A percentile compares a stretch with the other conserved stretches of the same genome.
phyloP scores from a whole-genome alignment of 2,888 invertebrate species.

The Drosophila paracracens region DNA sequence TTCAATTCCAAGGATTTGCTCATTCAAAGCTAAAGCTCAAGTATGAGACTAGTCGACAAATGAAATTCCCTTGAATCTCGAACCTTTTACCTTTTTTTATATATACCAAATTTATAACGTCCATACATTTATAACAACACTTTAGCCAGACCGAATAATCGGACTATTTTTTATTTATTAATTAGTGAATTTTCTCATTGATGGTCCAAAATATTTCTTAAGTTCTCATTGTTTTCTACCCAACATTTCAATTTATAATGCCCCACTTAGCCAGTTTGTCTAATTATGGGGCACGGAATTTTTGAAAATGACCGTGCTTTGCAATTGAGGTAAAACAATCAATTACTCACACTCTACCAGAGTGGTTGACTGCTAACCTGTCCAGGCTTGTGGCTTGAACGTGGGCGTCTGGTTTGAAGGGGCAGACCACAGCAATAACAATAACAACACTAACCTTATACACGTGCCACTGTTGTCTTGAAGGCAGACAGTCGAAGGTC shows the following conservation, averaged over 20 bases:
- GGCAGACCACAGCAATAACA: slow-evolving; percentile 12
- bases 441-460: slow-evolving; percentile 8
- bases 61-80: not conserved
- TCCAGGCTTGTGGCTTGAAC: slow-evolving; percentile 3
- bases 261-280: not conserved
- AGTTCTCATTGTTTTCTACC: not conserved
- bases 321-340: slow-evolving; percentile 37
- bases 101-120: not conserved
- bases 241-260: not conserved
- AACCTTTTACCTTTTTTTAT: not conserved
- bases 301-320: slow-evolving; percentile 4
- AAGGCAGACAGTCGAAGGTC: slow-evolving; percentile 59
- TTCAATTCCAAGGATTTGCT: slow-evolving; percentile 20
- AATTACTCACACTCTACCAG: slow-evolving; percentile 52
- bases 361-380: slow-evolving; percentile 17
- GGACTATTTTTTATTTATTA: not conserved
- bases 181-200: not conserved
- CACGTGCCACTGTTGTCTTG: slow-evolving; percentile 22
- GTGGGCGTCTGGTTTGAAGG: slow-evolving; percentile 17
- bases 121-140: not conserved
- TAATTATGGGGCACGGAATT: slow-evolving; percentile 7
- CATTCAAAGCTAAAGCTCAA: not conserved
- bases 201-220: not conserved
- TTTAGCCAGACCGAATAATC: not conserved
- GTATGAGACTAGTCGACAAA: not conserved